Percentiles rank a stretch among this genome's conserved stretches.
Evolutionary conservation across 2,888 invertebrate species (phyloP).

Genomic region (Micoletzkya japonica): DNA sequence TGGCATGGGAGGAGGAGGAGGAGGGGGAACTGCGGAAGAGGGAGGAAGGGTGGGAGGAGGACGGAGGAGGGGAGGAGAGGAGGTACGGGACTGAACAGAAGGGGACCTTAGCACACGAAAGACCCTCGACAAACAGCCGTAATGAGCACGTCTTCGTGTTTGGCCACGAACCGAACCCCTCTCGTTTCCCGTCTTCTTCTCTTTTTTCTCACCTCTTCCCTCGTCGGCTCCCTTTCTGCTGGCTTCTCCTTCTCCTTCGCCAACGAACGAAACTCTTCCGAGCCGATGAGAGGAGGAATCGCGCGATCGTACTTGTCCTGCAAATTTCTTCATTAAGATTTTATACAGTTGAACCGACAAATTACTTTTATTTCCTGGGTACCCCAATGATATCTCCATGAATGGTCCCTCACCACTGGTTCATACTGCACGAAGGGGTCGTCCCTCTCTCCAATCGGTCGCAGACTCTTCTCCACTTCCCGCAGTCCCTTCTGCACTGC

Average conservation of each 20-base stretch:
- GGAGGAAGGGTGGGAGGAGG: constrained; percentile 1
- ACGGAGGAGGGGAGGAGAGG: not conserved
- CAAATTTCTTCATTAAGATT: too few relatives aligned
- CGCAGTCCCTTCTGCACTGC: constrained; percentile 14
- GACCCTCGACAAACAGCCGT: not conserved
- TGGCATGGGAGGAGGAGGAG: constrained; percentile 19
- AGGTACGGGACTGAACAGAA: not conserved
- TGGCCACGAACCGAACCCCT: not conserved
- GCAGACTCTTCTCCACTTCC: constrained; percentile 3
- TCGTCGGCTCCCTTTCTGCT: not conserved
- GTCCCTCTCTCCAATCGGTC: not conserved
- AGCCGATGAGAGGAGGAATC: constrained; percentile 25
- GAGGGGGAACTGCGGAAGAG: not conserved
- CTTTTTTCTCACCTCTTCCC: not conserved
- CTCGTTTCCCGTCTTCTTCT: not conserved
- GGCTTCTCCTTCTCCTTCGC: constrained; percentile 2
- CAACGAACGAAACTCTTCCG: constrained; percentile 15
- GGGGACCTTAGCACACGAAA: not conserved
- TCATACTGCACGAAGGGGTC: constrained; percentile 23
- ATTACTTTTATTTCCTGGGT: too few relatives aligned
- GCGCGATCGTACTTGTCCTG: constrained; percentile 18
- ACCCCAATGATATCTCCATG: too few relatives aligned
- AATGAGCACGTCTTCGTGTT: not conserved
- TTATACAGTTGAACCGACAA: too few relatives aligned
- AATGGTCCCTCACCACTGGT: constrained; percentile 26